Base-by-base conservation (phyloP, 2,888 invertebrate species). In the Busseola fusca region DNA sequence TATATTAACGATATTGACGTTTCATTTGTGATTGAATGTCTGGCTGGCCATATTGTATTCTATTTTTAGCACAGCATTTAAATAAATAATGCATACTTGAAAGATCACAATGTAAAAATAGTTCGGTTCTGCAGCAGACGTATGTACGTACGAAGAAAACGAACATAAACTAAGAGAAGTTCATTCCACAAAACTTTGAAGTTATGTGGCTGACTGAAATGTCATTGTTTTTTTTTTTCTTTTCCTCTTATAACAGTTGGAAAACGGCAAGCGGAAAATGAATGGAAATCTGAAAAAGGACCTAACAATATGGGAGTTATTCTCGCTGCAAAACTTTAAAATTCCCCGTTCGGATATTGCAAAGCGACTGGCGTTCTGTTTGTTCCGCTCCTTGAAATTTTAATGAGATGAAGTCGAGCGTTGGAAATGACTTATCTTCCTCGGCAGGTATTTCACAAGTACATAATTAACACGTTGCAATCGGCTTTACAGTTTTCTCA, bases 381-480 rank as follows among this genome's bases (percentile, higher is more conserved):
- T 89, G 89, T 87, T 87, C 86, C 84, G 83, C 87, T 84, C 72
- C 81, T 85, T 89, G 88, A 91, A 91, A 90, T 88, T 89, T 91
- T 91, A 89, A 91, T 90, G 89, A 90, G 83, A 74, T 84, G 86
- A 84, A 85, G 83, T 86, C 82, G 76, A 74, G 77, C 78, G 72
- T 72, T 83, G 72, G 80, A 76, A 78, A 76, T 81, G 76, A 79
- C 74, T 82, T 82, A 75, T 79, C 62, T 74, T 80, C 63, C 54
- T 64, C 64, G 72, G 76, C 72, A 78, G 79, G 74, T 74, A 74
- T 82, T 78, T 83, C 65, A 78, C 69, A 76, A 79, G 75, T 78
- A 72, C 59, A 78, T 83, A 76, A 82, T 78, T 78, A 81, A 83
- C 75, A 78, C 59, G 60, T 64, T 70, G 52, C 74, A 72, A 78